Base-by-base conservation (phyloP, 2,888 invertebrate species). In the Platycheirus rosarum region DNA sequence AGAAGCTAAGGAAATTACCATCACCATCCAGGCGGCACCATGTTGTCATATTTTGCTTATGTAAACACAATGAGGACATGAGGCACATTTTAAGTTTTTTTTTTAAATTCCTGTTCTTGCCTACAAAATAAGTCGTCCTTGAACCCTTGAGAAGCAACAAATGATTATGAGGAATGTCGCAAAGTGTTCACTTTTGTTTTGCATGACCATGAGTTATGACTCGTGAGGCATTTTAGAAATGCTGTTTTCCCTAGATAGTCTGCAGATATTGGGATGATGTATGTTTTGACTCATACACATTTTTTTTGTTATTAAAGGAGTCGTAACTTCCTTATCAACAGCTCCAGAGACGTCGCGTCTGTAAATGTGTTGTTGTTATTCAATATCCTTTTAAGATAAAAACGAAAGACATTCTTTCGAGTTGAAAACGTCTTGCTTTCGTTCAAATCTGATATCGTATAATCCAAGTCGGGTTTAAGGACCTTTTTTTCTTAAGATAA, bases 111-210 rank as follows among this genome's bases (percentile, higher is more conserved):
- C 20, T 23, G 20, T 11, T 20, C 9, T 20, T 18, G 20, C 13
- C 14, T 49, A 14, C 14, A 29, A 1, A 29, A 29, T 5, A 1
- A 49, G 18, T 23, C 13, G 5, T 13, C 37, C 55, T 55, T 55
- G 18, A 55, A 55, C 57, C 40, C 40, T 14, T 57, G 57, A 55
- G 20, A 55, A 55, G 55, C 55, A 20, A 55, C 55, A 55, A 20
- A n/a, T 20, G 37, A 20, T 40, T 40, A 1, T 1, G 6, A 29
- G 0, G 5, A 2, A 16, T 44, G 14, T 37, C 23, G 5, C 13
- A 11, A 1, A 1, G n/a, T 13, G 4, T 26, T 37, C 2, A 9
- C 20, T 57, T 13, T 57, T 37, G n/a, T 20, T 20, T 37, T 11
- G 11, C n/a, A 18, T 18, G n/a, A 18, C 0, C 7, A 53, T 53